phyloP scores from a whole-genome alignment of 2,113 vertebrate genomes.

The Brachyhypopomus occidentalis region DNA sequence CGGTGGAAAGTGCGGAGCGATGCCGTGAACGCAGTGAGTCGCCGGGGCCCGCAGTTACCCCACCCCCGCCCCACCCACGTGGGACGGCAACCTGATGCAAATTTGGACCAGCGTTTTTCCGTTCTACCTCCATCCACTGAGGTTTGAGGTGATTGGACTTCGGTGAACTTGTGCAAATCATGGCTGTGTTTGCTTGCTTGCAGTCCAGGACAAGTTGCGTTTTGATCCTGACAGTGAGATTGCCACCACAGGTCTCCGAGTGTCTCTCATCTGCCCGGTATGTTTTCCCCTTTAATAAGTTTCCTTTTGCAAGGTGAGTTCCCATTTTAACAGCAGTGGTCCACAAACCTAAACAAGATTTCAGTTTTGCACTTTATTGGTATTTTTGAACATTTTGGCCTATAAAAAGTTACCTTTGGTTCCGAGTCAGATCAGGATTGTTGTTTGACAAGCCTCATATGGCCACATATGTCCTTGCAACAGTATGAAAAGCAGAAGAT shows the following conservation, averaged over 20 bases:
- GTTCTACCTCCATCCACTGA: too few species aligned
- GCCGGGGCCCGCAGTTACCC: neutral
- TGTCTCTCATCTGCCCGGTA: slow-evolving; percentile 97
- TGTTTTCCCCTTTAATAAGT: slow-evolving; percentile 58
- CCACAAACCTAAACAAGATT: too few species aligned
- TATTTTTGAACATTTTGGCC: too few species aligned
- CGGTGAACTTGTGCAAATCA: neutral
- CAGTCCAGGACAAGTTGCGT: slow-evolving; percentile 96
- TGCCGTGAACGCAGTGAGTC: slow-evolving; percentile 94
- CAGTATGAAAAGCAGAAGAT: too few species aligned
- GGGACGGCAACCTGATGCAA: too few species aligned
- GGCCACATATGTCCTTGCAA: too few species aligned
- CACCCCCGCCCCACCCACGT: neutral
- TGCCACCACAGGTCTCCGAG: slow-evolving; percentile 92
- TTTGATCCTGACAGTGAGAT: slow-evolving; percentile 98
- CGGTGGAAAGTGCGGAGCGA: slow-evolving; percentile 90
- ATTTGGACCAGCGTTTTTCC: neutral
- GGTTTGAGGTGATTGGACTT: too few species aligned
- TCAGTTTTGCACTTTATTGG: too few species aligned
- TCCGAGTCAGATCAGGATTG: too few species aligned
- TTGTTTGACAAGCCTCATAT: too few species aligned
- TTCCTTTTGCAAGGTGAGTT: neutral
- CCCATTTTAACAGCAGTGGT: neutral
- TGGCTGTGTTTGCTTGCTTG: neutral
- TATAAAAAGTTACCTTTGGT: too few species aligned